Evolutionary conservation across 2,888 invertebrate genomes (phyloP).

Genomic region (Pherbina coryleti): DNA sequence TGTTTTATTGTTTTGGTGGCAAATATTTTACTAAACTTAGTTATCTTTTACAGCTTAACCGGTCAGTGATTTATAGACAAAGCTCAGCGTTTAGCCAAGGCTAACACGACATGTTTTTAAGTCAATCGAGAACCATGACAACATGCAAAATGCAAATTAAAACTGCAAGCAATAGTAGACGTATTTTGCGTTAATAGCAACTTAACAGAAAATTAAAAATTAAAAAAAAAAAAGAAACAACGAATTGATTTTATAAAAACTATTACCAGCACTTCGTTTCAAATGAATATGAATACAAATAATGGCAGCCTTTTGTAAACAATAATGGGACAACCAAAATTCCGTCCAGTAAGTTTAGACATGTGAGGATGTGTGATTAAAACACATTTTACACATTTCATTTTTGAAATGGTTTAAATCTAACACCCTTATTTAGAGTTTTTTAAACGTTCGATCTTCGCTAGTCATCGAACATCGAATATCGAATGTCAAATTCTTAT

Average conservation of each 20-base stretch:
- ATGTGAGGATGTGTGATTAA: no score
- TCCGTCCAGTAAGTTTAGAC: no score
- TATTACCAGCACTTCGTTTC: background rate
- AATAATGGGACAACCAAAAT: no score
- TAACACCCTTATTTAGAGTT: no score
- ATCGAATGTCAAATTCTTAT: no score
- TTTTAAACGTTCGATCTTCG: no score
- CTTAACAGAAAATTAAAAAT: background rate
- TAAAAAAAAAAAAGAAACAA: background rate
- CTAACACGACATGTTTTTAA: conserved; percentile 3
- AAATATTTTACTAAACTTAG: no score
- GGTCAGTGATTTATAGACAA: conserved; percentile 7
- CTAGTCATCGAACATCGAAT: no score
- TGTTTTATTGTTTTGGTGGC: background rate
- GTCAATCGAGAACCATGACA: conserved; percentile 21
- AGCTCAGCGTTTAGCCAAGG: conserved; percentile 14
- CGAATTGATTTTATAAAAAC: background rate
- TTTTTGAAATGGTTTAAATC: no score
- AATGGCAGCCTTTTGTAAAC: no score
- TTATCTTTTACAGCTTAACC: background rate
- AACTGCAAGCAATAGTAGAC: background rate
- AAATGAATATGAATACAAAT: no score
- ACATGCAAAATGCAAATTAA: conserved; percentile 21
- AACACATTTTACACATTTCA: no score
- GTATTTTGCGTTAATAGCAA: background rate